Evolutionary conservation across 2,888 invertebrate species (phyloP).

Genomic region (Dolomedes plantarius): DNA sequence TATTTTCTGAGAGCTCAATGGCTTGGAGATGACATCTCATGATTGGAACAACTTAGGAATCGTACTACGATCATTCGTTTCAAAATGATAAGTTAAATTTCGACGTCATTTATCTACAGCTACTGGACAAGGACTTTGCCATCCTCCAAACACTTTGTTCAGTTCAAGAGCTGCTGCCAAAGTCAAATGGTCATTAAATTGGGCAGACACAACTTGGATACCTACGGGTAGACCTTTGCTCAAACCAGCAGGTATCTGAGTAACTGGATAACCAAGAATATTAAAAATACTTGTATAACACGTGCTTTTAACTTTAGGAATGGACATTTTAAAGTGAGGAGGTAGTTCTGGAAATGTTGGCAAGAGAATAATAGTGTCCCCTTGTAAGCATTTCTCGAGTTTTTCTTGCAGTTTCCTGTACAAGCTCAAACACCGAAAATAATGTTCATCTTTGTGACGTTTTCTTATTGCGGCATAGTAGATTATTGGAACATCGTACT

Average conservation of each 20-base stretch:
- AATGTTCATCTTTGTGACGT: background rate
- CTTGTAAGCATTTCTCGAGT: constrained; percentile 82
- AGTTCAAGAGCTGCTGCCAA: constrained; percentile 87
- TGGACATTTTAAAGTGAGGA: constrained; percentile 90
- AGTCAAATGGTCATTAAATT: constrained; percentile 85
- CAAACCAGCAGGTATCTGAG: constrained; percentile 87
- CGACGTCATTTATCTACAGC: too few relatives aligned
- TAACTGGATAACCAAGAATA: constrained; percentile 89
- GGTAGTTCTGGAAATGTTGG: constrained; percentile 94
- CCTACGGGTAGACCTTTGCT: constrained; percentile 86
- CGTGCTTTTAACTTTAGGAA: constrained; percentile 88
- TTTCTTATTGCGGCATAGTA: constrained; percentile 75
- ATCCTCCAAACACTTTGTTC: constrained; percentile 88
- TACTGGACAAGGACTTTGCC: constrained; percentile 79
- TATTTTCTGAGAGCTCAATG: too few relatives aligned
- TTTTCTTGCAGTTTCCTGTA: constrained; percentile 79
- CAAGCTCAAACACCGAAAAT: constrained; percentile 79
- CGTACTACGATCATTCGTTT: too few relatives aligned
- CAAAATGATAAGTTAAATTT: too few relatives aligned
- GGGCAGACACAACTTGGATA: constrained; percentile 81
- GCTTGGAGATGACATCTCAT: too few relatives aligned
- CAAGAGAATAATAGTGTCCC: constrained; percentile 89
- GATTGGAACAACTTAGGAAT: too few relatives aligned
- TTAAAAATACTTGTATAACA: constrained; percentile 91
- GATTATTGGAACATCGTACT: constrained; percentile 89